Evolutionary conservation across 2,888 invertebrate species (phyloP).

Genomic region (Ommatoiulus sabulosus): DNA sequence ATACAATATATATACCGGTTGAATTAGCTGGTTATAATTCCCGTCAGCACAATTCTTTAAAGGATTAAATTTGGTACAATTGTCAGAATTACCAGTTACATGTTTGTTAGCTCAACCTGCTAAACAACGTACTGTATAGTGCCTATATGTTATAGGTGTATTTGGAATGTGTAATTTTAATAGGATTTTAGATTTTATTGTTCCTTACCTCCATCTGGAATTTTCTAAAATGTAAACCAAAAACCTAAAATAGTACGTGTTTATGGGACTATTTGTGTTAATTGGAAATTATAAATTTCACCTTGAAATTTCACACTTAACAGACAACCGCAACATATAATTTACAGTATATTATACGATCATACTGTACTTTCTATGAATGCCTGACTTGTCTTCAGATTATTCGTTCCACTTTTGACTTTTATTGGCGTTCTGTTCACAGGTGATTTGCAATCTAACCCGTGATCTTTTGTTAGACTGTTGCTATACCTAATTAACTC

Average conservation of each 20-base stretch:
- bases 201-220: not conserved
- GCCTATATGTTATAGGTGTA: no score
- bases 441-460: not conserved
- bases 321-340: not conserved
- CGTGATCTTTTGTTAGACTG: not conserved
- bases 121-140: no score
- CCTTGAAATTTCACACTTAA: not conserved
- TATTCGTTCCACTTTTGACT: no score
- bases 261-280: not conserved
- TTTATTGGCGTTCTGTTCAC: not conserved
- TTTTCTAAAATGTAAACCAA: not conserved
- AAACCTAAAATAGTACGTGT: not conserved
- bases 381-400: no score
- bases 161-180: not conserved
- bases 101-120: no score
- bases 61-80: no score
- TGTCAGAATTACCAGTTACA: no score
- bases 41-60: no score
- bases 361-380: not conserved
- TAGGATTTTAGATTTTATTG: not conserved
- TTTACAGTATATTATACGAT: not conserved
- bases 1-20: no score
- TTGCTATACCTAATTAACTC: no score
- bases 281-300: not conserved
- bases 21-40: no score